phyloP scores from a whole-genome alignment of 23 tunicate species.

The Oikopleura vanhoeffeni region DNA sequence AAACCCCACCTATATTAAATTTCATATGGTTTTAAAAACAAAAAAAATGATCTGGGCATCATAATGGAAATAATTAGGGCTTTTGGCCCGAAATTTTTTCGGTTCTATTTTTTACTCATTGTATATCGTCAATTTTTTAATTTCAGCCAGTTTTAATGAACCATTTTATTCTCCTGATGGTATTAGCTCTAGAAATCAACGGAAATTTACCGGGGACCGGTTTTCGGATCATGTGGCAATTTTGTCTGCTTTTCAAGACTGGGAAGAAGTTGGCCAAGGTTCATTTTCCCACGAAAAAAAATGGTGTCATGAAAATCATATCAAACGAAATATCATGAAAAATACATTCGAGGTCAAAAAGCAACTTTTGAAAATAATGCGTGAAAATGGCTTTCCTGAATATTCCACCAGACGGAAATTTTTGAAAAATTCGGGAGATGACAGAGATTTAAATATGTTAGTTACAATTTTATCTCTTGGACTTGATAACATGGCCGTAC shows the following conservation, averaged over 20 bases:
- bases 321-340: slow-evolving; percentile 33
- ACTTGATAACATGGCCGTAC: slow-evolving; percentile 50
- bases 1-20: too few species aligned
- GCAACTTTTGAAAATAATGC: slow-evolving; percentile 64
- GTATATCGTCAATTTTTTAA: too few species aligned
- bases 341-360: slow-evolving; percentile 77
- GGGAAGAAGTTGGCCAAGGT: slow-evolving; percentile 57
- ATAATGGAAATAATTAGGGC: too few species aligned
- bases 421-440: slow-evolving; percentile 37
- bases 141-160: slow-evolving; percentile 56
- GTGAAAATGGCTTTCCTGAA: slow-evolving; percentile 83
- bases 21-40: too few species aligned
- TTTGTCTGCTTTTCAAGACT: slow-evolving; percentile 47
- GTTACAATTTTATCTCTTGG: slow-evolving; percentile 56
- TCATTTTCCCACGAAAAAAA: slow-evolving; percentile 38
- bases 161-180: slow-evolving; percentile 75
- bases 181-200: slow-evolving; percentile 56
- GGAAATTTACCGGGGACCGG: slow-evolving; percentile 57
- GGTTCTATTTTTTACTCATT: too few species aligned
- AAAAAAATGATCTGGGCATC: too few species aligned
- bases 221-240: slow-evolving; percentile 82
- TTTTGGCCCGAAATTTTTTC: too few species aligned
- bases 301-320: slow-evolving; percentile 60
- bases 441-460: slow-evolving; percentile 35
- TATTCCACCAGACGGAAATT: slow-evolving; percentile 27